These are phyloP conservation scores for Corydoras sp. DNA, from an alignment of 2,113 vertebrate species.

Conservation along the genomic window DNA sequence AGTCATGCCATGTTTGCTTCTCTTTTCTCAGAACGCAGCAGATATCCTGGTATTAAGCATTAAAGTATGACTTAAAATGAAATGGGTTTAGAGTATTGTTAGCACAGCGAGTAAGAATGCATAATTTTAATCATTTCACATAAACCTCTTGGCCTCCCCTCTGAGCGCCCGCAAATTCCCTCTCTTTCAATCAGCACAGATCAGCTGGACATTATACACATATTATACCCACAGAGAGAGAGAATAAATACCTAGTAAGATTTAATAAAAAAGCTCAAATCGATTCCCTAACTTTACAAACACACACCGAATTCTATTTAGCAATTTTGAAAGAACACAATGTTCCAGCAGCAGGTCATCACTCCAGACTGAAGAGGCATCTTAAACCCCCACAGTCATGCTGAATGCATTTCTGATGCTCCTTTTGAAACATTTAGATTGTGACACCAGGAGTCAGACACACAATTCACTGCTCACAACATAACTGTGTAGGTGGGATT, in stretches of 20 bases:
- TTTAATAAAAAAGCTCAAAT: not conserved
- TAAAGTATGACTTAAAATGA: not conserved
- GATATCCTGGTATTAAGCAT: not conserved
- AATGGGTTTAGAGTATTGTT: conserved; percentile 34
- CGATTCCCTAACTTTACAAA: not conserved
- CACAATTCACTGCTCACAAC: not conserved
- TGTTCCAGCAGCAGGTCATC: not conserved
- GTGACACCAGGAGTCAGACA: conserved; percentile 2
- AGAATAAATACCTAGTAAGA: not conserved
- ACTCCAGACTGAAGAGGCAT: not conserved
- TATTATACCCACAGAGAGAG: conserved; percentile 6
- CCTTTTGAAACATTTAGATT: not conserved
- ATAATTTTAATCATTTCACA: conserved; percentile 33
- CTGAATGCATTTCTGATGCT: not conserved
- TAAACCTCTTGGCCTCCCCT: conserved; percentile 36
- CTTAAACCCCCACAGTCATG: conserved; percentile 1
- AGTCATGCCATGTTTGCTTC: not conserved
- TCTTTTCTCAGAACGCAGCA: not conserved
- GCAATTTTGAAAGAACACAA: not conserved
- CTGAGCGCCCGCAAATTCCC: not conserved
- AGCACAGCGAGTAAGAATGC: conserved; percentile 24
- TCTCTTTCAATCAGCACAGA: not conserved
- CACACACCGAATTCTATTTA: not conserved
- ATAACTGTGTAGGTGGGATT: not conserved
- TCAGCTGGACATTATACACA: not conserved